These are phyloP conservation scores for Chlorocebus sabaeus DNA, from an alignment of 2,113 vertebrate species.

Conservation along the genomic window DNA sequence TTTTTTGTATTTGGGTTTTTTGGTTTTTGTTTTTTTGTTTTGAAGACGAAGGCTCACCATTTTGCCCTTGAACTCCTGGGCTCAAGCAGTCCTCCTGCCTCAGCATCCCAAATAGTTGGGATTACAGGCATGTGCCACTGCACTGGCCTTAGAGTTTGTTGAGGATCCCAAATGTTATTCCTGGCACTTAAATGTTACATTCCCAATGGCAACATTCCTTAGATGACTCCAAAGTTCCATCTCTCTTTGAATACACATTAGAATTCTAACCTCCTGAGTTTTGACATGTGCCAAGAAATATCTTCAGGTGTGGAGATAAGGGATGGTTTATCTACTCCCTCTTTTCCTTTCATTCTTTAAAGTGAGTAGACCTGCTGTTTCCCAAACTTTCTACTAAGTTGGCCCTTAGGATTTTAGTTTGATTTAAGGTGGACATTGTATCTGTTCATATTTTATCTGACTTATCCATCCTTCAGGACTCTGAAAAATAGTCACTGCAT, in stretches of 20 bases:
- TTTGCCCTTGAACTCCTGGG: neutral
- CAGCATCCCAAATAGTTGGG: neutral
- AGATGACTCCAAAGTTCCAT: neutral
- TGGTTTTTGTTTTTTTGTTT: neutral
- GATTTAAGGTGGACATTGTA: neutral
- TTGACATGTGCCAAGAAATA: neutral
- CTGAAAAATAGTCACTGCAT: slow-evolving; percentile 13
- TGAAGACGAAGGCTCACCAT: neutral
- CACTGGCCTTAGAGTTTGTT: neutral
- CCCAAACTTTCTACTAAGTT: neutral
- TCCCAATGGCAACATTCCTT: neutral
- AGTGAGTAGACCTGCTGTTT: neutral
- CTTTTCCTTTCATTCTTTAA: slow-evolving; percentile 3
- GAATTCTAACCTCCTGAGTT: slow-evolving; percentile 9
- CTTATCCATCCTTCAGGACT: neutral
- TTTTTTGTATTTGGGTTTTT: neutral
- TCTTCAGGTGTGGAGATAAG: neutral
- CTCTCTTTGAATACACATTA: neutral
- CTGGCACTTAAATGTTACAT: neutral
- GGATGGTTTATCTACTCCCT: neutral
- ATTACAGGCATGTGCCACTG: neutral
- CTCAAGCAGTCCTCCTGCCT: neutral
- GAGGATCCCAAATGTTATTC: neutral
- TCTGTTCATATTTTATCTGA: neutral
- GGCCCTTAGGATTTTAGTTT: neutral